Evolutionary conservation across 2,888 invertebrate genomes (phyloP), one percentile per base, ranked within the genome.

Genomic region (Cheilosia grossa): DNA sequence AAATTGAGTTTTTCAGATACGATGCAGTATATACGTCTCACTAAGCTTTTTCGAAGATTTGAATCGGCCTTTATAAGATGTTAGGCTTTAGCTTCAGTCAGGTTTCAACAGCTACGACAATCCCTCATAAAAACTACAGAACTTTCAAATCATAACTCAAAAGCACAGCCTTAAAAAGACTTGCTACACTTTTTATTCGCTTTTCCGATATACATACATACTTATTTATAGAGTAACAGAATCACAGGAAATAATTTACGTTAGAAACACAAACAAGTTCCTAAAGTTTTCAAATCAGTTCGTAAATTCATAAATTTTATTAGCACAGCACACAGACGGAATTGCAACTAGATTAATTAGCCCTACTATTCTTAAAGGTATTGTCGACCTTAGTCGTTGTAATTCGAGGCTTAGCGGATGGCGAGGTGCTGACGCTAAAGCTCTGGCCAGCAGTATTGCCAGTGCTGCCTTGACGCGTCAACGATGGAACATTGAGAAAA

Each of bases 401-500:
- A 77, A 89, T 89, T 30, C 89, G 87, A 47, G 70, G 87, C 51
- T 87, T 88, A 10, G 89, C 59, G 15, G 89, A 88, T 2, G 89
- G 88, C 9, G 89, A 89, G 27, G 89, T 88, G 61, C 80, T 85
- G 9, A 88, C 87, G 64, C 88, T 88, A 1, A 77, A 21, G 15
- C 81, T 77, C 5, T 19, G 19, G 1, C 27, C 63, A 4, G 27
- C 54, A 9, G 40, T 33, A 17, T 79, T 83, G n/a, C 87, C 88
- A 53, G 87, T 87, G 47, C 88, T 88, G 4, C 86, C 82, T n/a
- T 87, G 88, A n/a, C 83, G 79, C 19, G 82, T 87, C 7, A 64
- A 21, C 1, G 88, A 88, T 30, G 91, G 91, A 63, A 91, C 88
- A 61, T 89, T 80, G 3, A 91, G 82, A 79, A 90, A 91, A 81